phyloP scores from a whole-genome alignment of 2,888 invertebrate species.

The Phorcus lineatus region DNA sequence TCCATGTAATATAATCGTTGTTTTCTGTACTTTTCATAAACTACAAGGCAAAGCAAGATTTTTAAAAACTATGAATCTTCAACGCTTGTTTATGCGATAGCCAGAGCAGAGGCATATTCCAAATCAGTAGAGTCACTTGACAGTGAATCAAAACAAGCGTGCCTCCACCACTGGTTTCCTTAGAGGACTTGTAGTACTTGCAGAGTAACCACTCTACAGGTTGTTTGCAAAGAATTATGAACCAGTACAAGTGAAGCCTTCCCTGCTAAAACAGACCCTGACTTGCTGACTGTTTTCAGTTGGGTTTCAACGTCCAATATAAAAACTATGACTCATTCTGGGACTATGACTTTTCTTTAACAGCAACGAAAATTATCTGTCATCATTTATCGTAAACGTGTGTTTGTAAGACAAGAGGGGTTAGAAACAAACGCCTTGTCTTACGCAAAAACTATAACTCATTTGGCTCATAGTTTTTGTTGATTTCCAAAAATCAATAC shows the following conservation, averaged over 20 bases:
- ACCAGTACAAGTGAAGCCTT: background rate
- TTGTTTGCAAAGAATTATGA: background rate
- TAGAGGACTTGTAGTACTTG: background rate
- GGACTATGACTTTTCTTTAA: too few relatives aligned
- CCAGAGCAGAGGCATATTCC: background rate
- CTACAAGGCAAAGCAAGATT: background rate
- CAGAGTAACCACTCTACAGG: background rate
- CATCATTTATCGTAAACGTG: conserved; percentile 6
- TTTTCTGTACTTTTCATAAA: too few relatives aligned
- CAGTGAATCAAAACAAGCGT: background rate
- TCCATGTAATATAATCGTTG: too few relatives aligned
- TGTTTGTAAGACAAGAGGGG: background rate
- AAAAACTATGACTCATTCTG: too few relatives aligned
- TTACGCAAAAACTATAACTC: background rate
- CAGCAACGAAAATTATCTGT: background rate
- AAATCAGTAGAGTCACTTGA: background rate
- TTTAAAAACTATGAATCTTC: background rate
- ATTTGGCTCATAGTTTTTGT: background rate
- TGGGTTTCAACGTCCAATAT: too few relatives aligned
- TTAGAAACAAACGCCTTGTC: background rate
- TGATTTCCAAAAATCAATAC: too few relatives aligned
- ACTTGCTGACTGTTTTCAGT: too few relatives aligned
- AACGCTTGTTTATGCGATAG: background rate
- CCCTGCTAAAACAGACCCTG: background rate
- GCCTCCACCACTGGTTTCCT: background rate